These are phyloP conservation scores for Todiramphus chloris DNA, from an alignment of 2,113 vertebrate genomes.

Conservation along the genomic window DNA sequence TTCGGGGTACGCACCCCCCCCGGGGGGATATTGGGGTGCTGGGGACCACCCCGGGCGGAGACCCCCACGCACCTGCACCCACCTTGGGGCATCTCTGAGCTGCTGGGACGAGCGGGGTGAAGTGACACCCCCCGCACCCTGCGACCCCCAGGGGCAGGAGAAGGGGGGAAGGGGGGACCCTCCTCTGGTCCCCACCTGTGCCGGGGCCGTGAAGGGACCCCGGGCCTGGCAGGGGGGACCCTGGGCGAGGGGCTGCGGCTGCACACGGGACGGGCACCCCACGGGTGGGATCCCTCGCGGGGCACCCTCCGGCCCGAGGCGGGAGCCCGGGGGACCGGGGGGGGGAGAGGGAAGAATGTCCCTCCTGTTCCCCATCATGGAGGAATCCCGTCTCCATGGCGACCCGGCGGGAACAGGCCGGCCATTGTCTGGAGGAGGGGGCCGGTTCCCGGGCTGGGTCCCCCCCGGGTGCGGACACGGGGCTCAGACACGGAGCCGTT, in stretches of 20 bases:
- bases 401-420: conserved; percentile 1
- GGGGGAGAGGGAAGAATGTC: not conserved
- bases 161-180: not conserved
- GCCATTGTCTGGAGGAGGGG: conserved; percentile 24
- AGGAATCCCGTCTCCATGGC: conserved; percentile 53
- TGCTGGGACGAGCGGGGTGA: not conserved
- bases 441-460: not conserved
- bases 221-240: not conserved
- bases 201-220: not conserved
- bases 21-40: not conserved
- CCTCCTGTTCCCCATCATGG: conserved; percentile 18
- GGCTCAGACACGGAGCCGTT: not conserved
- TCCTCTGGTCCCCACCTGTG: not conserved
- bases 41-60: not conserved
- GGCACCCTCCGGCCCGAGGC: not conserved
- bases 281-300: not conserved
- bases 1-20: not conserved
- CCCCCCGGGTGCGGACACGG: not conserved
- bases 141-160: not conserved
- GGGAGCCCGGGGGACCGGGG: not conserved
- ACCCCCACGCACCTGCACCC: not conserved
- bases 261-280: not conserved
- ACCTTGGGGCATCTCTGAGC: not conserved
- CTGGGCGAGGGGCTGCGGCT: not conserved
- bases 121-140: not conserved